Conservation (phyloP, 2,113 vertebrate species). For the Nothoprocta perdicaria region DNA sequence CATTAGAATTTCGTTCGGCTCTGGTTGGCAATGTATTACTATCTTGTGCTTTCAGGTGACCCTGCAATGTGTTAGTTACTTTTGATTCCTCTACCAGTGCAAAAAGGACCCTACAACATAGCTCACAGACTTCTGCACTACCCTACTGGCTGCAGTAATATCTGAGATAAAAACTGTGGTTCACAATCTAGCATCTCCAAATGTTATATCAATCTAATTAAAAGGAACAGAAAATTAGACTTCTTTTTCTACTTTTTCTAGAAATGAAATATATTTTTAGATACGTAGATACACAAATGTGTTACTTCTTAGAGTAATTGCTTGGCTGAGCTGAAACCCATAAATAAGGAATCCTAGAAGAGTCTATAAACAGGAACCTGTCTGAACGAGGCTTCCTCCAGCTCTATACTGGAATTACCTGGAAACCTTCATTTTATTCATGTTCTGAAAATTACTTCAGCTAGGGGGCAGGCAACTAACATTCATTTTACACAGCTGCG, state of each 20-base stretch:
- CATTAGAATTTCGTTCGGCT: neutral
- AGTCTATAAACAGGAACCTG: neutral
- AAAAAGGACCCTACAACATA: neutral
- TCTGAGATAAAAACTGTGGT: neutral
- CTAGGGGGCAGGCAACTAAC: constrained; percentile 37
- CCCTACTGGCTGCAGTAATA: neutral
- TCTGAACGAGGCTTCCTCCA: neutral
- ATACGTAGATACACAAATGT: neutral
- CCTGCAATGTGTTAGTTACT: neutral
- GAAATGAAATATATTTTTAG: neutral
- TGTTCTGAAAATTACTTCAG: constrained; percentile 15
- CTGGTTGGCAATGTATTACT: neutral
- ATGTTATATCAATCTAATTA: neutral
- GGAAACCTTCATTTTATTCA: neutral
- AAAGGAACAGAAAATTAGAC: neutral
- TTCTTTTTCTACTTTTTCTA: neutral
- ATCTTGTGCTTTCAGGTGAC: neutral
- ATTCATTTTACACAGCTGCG: neutral
- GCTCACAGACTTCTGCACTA: neutral
- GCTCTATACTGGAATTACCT: neutral
- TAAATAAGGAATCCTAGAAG: neutral
- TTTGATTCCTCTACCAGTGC: neutral
- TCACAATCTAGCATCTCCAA: neutral
- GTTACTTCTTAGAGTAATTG: neutral
- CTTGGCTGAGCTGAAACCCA: neutral